Evolutionary conservation across 2,113 vertebrate genomes (phyloP), one percentile per base, ranked within the genome.

Genomic region (Sisor rabdophorus): DNA sequence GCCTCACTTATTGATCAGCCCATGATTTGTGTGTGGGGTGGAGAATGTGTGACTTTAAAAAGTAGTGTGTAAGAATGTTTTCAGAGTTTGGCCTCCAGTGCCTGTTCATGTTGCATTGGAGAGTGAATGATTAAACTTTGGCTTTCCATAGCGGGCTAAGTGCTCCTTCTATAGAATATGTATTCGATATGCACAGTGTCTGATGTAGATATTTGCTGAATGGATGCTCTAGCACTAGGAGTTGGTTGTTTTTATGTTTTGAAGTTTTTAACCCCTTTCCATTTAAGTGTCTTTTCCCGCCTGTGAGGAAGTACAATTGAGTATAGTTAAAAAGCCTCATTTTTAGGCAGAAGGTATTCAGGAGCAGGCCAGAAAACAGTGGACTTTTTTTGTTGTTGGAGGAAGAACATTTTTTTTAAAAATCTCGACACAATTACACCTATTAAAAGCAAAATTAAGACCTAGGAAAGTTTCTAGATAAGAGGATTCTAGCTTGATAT

Each of bases 171-270:
- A 58, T 87, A 87, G 81, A 84, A 81, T 65, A 80, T 79, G 79
- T 81, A 85, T 84, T 85, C 60, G 69, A 85, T 84, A 83, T 88
- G 89, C 84, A n/a, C 85, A 87, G 74, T 85, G 89, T 81, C 80
- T 77, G 82, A 81, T 92, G 90, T 92, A 89, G 85, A 91, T 90
- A 90, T 82, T 90, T 87, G 79, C 78, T 86, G 79, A 85, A 81
- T 84, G 85, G 80, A 87, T 85, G 71, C 85, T 76, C 65, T 86
- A 87, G 89, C 85, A 87, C 85, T 86, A 84, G 63, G 82, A 85
- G 83, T 65, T 72, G 55, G 52, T 54, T 72, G 79, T 81, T 55
- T 75, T 71, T 79, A 40, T 48, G 73, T 28, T 22, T 67, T 30
- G 10, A 26, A 44, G 73, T 13, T 44, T 28, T 32, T 4, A 61